phyloP scores from a whole-genome alignment of 2,888 invertebrate genomes.

The Noctua janthina region DNA sequence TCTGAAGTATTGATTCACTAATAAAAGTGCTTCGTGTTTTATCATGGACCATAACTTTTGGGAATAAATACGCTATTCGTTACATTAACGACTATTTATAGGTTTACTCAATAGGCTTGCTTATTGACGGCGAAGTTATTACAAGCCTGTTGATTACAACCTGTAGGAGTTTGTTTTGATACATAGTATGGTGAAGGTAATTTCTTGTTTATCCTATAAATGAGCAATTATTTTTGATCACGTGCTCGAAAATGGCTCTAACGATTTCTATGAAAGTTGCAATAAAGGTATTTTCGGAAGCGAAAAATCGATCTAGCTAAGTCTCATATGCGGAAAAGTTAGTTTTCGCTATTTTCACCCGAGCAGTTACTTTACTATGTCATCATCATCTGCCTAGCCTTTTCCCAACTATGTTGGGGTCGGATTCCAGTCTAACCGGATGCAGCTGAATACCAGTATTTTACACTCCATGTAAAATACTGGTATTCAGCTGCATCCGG shows the following conservation, averaged over 20 bases:
- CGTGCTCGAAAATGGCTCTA: not conserved
- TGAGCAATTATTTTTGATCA: not conserved
- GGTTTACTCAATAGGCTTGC: constrained; percentile 61
- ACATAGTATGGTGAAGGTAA: not conserved
- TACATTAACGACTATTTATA: constrained; percentile 77
- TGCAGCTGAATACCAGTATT: no score
- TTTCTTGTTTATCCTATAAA: not conserved
- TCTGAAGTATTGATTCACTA: constrained; percentile 78
- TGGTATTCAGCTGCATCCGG: no score
- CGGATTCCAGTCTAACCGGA: no score
- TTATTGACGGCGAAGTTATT: constrained; percentile 41
- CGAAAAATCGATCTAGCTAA: not conserved
- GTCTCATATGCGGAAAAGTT: not conserved
- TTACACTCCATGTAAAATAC: no score
- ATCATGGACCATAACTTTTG: constrained; percentile 83
- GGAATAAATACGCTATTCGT: constrained; percentile 82
- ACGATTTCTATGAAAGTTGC: not conserved
- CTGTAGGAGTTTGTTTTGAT: constrained; percentile 34
- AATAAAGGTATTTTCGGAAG: not conserved
- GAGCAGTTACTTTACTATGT: no score
- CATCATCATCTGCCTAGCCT: no score
- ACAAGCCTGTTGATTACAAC: constrained; percentile 43
- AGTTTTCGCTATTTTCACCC: not conserved
- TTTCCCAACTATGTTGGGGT: no score
- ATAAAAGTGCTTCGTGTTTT: constrained; percentile 82